Evolutionary conservation across 2,797 vertebrate genomes (phyloP).

Genomic region (Molossus molossus): DNA sequence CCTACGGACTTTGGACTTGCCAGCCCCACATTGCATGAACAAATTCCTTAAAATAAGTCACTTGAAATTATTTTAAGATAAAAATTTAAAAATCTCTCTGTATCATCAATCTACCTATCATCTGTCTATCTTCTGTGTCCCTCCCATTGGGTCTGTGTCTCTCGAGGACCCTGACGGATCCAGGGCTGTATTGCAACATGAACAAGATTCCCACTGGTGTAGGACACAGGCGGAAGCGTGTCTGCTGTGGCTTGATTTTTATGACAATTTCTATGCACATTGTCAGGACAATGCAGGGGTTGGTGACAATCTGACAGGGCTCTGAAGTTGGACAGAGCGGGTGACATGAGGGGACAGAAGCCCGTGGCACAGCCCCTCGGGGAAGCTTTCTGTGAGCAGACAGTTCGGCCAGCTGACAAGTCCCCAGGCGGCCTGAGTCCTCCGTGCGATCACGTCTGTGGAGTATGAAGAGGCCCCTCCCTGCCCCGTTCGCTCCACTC

Average conservation of each 20-base stretch:
- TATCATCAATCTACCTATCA: neutral
- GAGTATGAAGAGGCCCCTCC: neutral
- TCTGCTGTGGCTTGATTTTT: neutral
- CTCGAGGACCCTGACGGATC: neutral
- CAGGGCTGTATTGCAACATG: neutral
- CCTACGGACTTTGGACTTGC: neutral
- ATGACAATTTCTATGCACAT: neutral
- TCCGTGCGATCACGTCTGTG: neutral
- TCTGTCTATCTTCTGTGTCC: neutral
- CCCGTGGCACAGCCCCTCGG: neutral
- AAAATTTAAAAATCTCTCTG: neutral
- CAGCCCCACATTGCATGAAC: neutral
- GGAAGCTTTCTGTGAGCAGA: neutral
- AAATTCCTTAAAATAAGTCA: neutral
- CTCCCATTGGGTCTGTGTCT: neutral
- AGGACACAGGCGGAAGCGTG: neutral
- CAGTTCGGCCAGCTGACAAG: neutral
- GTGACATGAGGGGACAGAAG: neutral
- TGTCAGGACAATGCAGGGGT: neutral
- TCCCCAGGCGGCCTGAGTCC: neutral
- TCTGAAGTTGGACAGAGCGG: slow-evolving; percentile 28
- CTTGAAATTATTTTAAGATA: neutral
- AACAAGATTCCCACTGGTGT: neutral
- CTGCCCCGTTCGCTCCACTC: neutral
- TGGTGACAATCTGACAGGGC: neutral